A percentile compares a stretch with the other conserved stretches of the same genome.
Evolutionary conservation across 2,888 invertebrate species (phyloP).

Genomic region (Eupsilia transversa): DNA sequence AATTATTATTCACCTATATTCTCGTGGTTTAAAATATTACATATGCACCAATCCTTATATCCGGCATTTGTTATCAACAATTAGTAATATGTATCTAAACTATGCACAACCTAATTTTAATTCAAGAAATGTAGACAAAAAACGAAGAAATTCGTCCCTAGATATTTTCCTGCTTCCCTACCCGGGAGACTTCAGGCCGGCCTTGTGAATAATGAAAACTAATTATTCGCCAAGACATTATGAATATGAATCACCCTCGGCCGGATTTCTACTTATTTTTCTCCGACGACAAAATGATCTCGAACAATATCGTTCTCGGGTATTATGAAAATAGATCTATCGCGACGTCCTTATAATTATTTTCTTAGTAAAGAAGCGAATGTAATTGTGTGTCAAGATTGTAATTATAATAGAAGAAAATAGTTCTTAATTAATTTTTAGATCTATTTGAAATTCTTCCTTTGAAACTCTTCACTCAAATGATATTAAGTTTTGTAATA

Average conservation of each 20-base stretch:
- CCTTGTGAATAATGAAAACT: conserved; percentile 78
- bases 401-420: conserved; percentile 13
- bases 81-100: background rate
- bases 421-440: conserved; percentile 11
- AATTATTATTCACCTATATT: too few species aligned
- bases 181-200: conserved; percentile 34
- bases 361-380: conserved; percentile 48
- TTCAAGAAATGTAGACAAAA: conserved; percentile 34
- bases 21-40: too few species aligned
- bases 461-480: background rate
- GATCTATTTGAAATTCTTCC: background rate
- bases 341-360: conserved; percentile 57
- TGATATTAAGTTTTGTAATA: background rate
- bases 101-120: conserved; percentile 27
- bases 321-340: conserved; percentile 76
- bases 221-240: conserved; percentile 79
- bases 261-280: conserved; percentile 74
- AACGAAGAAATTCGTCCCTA: conserved; percentile 34
- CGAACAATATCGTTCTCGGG: conserved; percentile 70
- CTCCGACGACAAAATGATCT: conserved; percentile 71
- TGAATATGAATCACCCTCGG: conserved; percentile 77
- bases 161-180: conserved; percentile 40
- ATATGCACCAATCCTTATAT: background rate
- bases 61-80: background rate
- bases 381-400: conserved; percentile 41